phyloP scores from a whole-genome alignment of 2,888 invertebrate species.

The Folsomia manolachei region DNA sequence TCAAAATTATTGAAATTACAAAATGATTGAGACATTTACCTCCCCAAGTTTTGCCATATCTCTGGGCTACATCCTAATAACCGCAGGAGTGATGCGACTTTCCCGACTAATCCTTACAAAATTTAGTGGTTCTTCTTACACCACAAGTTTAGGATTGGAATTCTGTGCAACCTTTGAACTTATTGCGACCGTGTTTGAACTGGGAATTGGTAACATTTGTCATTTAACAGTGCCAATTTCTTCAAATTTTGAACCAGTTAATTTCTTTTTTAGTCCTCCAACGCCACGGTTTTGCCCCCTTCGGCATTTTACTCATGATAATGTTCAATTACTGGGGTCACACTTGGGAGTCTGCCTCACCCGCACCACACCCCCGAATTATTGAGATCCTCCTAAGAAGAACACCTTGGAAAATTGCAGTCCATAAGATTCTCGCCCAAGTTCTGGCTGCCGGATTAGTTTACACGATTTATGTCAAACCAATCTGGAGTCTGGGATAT shows the following conservation, averaged over 20 bases:
- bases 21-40: neutral
- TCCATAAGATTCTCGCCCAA: neutral
- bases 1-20: neutral
- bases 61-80: neutral
- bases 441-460: neutral
- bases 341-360: neutral
- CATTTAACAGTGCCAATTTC: too few species aligned
- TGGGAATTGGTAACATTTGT: slow-evolving; percentile 8
- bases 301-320: neutral
- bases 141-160: neutral
- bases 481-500: slow-evolving; percentile 12
- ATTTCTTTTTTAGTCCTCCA: slow-evolving; percentile 9
- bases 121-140: neutral
- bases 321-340: slow-evolving; percentile 14
- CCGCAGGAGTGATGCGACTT: neutral
- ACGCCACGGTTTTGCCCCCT: neutral
- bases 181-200: neutral
- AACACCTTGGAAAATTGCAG: neutral
- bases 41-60: neutral
- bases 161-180: slow-evolving; percentile 13
- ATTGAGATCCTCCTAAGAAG: neutral
- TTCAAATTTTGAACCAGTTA: too few species aligned
- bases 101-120: neutral
- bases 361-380: neutral
- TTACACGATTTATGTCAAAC: slow-evolving; percentile 5